These are phyloP conservation scores for Agrilus biguttatus DNA, from an alignment of 2,888 invertebrate genomes.

Conservation along the genomic window DNA sequence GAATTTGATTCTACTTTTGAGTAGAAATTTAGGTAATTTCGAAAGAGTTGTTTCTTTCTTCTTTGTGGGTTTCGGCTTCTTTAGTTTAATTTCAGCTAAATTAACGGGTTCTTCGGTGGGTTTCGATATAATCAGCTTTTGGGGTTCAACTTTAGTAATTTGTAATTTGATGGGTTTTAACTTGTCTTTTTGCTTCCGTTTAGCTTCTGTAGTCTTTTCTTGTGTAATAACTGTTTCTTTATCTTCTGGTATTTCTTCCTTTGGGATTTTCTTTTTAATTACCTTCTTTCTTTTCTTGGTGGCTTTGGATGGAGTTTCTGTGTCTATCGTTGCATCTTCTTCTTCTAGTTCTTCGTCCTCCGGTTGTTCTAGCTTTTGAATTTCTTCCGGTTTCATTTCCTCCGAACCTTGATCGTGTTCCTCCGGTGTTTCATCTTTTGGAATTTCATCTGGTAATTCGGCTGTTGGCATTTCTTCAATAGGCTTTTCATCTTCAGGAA, in stretches of 20 bases:
- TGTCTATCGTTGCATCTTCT: conserved; percentile 9
- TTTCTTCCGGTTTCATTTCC: conserved; percentile 10
- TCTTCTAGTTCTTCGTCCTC: conserved; percentile 13
- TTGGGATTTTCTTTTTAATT: conserved; percentile 3
- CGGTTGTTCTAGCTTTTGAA: conserved; percentile 11
- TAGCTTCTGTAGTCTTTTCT: conserved; percentile 12
- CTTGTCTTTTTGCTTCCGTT: conserved; percentile 13
- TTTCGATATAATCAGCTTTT: conserved; percentile 44
- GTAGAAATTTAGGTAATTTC: conserved; percentile 46
- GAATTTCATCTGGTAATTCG: conserved; percentile 9
- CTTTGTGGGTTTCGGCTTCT: conserved; percentile 21
- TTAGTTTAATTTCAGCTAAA: conserved; percentile 53
- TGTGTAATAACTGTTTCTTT: conserved; percentile 6
- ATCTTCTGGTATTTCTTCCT: conserved; percentile 7
- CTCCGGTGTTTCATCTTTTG: conserved; percentile 8
- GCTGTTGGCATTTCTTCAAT: conserved; percentile 10
- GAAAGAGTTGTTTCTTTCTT: conserved; percentile 22
- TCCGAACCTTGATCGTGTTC: conserved; percentile 10
- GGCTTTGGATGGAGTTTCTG: conserved; percentile 5
- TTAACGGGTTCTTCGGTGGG: conserved; percentile 37
- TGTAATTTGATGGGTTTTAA: conserved; percentile 41
- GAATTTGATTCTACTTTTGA: conserved; percentile 56
- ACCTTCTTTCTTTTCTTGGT: conserved; percentile 9
- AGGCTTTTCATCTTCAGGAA: conserved; percentile 9
- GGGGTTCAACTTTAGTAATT: conserved; percentile 42